Conservation (phyloP, 2,797 vertebrate genomes). For the Chiloscyllium punctatum region DNA sequence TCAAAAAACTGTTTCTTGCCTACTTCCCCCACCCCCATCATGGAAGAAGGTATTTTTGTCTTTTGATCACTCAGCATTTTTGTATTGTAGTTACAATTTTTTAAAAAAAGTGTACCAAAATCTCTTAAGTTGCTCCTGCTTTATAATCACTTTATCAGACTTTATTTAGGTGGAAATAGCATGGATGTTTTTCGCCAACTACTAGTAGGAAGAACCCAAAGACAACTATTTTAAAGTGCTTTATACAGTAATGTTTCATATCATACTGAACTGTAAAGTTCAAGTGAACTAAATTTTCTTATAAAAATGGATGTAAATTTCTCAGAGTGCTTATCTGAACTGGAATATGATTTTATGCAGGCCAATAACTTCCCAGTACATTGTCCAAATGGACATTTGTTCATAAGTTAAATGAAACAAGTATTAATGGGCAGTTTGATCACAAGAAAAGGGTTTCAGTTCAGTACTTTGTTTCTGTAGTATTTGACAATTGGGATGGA, state of each 20-base stretch:
- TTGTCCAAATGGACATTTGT: background rate
- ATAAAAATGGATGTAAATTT: background rate
- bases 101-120: background rate
- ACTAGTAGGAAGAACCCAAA: background rate
- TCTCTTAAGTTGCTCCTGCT: background rate
- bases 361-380: background rate
- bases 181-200: background rate
- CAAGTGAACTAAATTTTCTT: background rate
- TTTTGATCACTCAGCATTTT: conserved; percentile 28
- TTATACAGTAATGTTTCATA: background rate
- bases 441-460: background rate
- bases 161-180: background rate
- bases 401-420: background rate
- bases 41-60: background rate
- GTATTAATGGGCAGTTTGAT: background rate
- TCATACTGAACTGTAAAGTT: background rate
- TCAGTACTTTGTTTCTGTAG: background rate
- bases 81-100: background rate
- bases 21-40: conserved; percentile 31
- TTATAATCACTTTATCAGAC: background rate
- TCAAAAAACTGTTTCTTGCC: conserved; percentile 37
- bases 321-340: background rate
- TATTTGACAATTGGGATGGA: background rate
- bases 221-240: background rate
- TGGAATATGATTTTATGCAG: background rate